Base-by-base conservation (phyloP, 2,797 vertebrate genomes). In the Helostoma temminkii region DNA sequence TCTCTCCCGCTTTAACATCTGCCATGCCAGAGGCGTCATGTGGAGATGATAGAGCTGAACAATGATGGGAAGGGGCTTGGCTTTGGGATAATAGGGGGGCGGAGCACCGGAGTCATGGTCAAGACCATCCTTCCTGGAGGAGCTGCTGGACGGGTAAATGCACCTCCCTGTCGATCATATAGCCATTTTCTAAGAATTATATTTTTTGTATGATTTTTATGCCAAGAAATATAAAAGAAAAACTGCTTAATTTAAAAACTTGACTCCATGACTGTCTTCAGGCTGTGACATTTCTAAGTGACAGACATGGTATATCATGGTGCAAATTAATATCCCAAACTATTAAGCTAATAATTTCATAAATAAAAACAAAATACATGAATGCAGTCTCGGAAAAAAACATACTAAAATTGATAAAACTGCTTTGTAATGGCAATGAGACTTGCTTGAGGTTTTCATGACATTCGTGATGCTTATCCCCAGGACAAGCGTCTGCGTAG, bases 1-100 rank as follows among this genome's bases (percentile, higher is more conserved):
- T 65, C 41, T 19, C 22, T 52, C 9, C 60, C 53, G 18, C 46
- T 57, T 15, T 46, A n/a, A 14, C 10, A 26, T 50, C 18, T 39
- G 16, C 19, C 26, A 26, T 46, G 45, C 34, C 74, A 98, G 96
- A 90, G 93, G 74, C 94, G 95, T 66, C 94, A 96, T 16, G 90
- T 98, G 75, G 96, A 98, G 86, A 94, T 95, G 62, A 95, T 99
- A 74, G 96, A 97, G 69, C 76, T 98, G 87, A 93, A 90, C 71
- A 98, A 98, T 8, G 97, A 98, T 74, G 96, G 97, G 3, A 96
- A 96, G 19, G 97, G 97, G 41, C 93, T 99, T 46, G 97, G 97
- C 60, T 99, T 99, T 90, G 97, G 97, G 50, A 98, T 99, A 66
- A 92, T 99, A n/a, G 97, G 96, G 75, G 97, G 96, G 76, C 94